Base-by-base conservation (phyloP, 2,797 vertebrate genomes). In the Hapalemur alaotrensis region DNA sequence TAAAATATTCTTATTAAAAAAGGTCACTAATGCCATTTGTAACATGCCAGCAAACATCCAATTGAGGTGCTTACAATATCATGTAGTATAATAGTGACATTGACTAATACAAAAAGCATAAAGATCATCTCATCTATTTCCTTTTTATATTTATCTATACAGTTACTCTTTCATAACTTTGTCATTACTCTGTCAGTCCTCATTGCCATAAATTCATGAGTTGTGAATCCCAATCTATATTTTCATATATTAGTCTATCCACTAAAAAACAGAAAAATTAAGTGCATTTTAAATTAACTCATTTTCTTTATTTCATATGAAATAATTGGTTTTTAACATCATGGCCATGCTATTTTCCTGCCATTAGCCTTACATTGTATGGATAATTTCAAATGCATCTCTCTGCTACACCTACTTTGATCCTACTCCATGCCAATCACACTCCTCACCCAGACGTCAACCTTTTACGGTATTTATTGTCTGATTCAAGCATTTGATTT, bases 1-100 rank as follows among this genome's bases (percentile, higher is more conserved):
- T 81, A 9, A 72, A 89, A 93, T 59, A 78, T 75, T 83, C 59
- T 79, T 76, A 85, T 89, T 95, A 72, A 63, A 63, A 91, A 91
- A 73, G 61, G 48, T 88, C 61, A 54, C 11, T 52, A 54, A 46
- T 83, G 78, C 4, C 38, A 38, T 78, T 83, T 83, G 23, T 67
- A 92, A 78, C 52, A 43, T 52, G 43, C 38, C 23, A 73, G 50
- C 7, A 38, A 79, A 10, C 18, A 85, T 69, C 17, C 46, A 95
- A 6, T 88, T 11, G 4, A 18, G 22, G 35, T 59, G 11, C 28
- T 91, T 82, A 41, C 1, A 79, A 85, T 63, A 23, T 6, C 35
- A 48, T 63, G 14, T 1, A 59, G n/a, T 84, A n/a, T 25, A 81
- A 22, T 30, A 73, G 9, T 80, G 65, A 57, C 61, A 82, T 10